A percentile compares a stretch with the other conserved stretches of the same genome.
These are phyloP conservation scores for Danaus chrysippus DNA, from an alignment of 2,888 invertebrate genomes.

Conservation along the genomic window DNA sequence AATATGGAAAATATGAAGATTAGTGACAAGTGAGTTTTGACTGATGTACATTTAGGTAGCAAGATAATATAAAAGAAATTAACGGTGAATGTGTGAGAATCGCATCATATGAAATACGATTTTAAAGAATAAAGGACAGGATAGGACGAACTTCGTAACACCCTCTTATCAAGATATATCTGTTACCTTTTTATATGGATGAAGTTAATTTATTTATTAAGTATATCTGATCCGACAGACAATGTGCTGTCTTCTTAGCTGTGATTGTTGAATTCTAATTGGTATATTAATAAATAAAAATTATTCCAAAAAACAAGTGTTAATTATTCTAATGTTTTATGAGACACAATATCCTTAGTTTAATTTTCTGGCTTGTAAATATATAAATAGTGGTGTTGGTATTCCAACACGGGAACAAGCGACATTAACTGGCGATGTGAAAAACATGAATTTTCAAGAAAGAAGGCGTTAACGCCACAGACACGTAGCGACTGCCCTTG, in stretches of 20 bases:
- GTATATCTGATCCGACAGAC: too few relatives aligned
- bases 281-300: constrained; percentile 7
- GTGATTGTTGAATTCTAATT: too few relatives aligned
- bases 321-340: constrained; percentile 34
- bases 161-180: too few relatives aligned
- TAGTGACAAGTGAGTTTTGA: too few relatives aligned
- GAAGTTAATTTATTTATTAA: too few relatives aligned
- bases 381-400: constrained; percentile 40
- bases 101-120: background rate
- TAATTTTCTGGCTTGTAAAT: constrained; percentile 33
- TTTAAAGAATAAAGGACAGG: too few relatives aligned
- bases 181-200: too few relatives aligned
- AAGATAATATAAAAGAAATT: too few relatives aligned
- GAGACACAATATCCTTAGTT: constrained; percentile 36
- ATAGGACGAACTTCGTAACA: too few relatives aligned
- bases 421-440: constrained; percentile 39
- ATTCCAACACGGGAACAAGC: constrained; percentile 40
- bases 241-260: too few relatives aligned
- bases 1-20: too few relatives aligned
- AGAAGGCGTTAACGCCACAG: constrained; percentile 38
- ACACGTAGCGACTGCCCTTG: constrained; percentile 35
- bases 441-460: constrained; percentile 36
- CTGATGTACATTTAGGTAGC: too few relatives aligned
- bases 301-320: constrained; percentile 25
- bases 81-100: background rate